Percentiles rank a stretch among this genome's conserved stretches.
phyloP scores from a whole-genome alignment of 2,113 vertebrate genomes.

The Eonycteris spelaea region DNA sequence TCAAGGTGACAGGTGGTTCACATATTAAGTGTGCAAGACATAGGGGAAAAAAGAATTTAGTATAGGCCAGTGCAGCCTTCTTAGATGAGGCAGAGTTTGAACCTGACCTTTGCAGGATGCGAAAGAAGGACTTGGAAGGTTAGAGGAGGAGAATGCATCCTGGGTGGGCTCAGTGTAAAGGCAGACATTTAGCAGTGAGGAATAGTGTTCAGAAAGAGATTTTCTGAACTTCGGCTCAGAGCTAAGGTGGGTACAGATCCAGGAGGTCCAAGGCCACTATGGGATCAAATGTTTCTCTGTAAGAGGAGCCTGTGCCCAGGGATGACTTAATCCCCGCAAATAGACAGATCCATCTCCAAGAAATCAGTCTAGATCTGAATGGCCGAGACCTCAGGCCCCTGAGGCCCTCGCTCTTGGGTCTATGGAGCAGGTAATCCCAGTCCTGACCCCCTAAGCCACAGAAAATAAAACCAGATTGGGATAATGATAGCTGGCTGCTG shows the following conservation, averaged over 20 bases:
- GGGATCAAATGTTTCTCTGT: neutral
- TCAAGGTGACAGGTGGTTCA: neutral
- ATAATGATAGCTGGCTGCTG: neutral
- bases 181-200: neutral
- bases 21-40: neutral
- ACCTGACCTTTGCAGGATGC: neutral
- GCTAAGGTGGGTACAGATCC: neutral
- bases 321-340: neutral
- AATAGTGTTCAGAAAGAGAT: neutral
- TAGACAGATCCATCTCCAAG: neutral
- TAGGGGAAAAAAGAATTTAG: neutral
- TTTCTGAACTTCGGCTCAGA: neutral
- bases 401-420: neutral
- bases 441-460: neutral
- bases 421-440: neutral
- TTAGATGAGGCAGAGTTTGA: neutral
- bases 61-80: neutral
- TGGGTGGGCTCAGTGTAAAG: neutral
- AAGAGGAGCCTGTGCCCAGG: neutral
- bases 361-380: neutral
- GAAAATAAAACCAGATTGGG: constrained; percentile 10
- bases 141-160: neutral
- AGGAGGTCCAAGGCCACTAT: neutral
- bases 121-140: neutral
- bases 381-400: neutral